Percentiles rank a stretch among this genome's conserved stretches.
phyloP scores from a whole-genome alignment of 1,140 invertebrate genomes.

The Drosophila equinoxialis region DNA sequence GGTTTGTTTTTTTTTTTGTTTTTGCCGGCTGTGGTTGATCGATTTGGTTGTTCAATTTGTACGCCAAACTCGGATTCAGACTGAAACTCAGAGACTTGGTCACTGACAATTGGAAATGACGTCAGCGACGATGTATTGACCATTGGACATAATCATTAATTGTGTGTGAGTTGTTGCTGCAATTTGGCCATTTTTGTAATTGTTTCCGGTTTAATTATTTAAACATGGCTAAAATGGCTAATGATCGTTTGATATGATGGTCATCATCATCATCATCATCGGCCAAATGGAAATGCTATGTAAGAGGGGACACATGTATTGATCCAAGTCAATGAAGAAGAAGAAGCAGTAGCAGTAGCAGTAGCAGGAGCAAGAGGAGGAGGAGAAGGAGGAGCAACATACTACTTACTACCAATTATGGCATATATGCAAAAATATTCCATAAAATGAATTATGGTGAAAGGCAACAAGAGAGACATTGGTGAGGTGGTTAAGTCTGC shows the following conservation, averaged over 20 bases:
- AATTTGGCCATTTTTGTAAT: slow-evolving; percentile 78
- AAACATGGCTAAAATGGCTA: slow-evolving; percentile 22
- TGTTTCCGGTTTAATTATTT: slow-evolving; percentile 56
- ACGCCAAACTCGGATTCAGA: not conserved
- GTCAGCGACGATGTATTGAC: slow-evolving; percentile 45
- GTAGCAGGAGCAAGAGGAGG: not conserved
- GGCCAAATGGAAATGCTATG: slow-evolving; percentile 1
- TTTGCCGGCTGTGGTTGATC: slow-evolving; percentile 38
- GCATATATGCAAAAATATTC: slow-evolving; percentile 7
- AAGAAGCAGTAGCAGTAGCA: too few species aligned
- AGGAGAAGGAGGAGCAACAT: not conserved
- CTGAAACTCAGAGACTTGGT: not conserved
- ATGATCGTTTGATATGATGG: slow-evolving; percentile 6
- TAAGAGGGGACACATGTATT: slow-evolving; percentile 22
- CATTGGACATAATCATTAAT: slow-evolving; percentile 54
- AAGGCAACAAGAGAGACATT: not conserved
- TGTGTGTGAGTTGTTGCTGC: slow-evolving; percentile 36
- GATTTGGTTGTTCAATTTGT: slow-evolving; percentile 33
- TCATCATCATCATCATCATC: not conserved
- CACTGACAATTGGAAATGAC: slow-evolving; percentile 48
- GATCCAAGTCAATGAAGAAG: not conserved
- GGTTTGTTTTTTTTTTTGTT: not conserved
- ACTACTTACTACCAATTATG: slow-evolving; percentile 26
- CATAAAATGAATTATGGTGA: slow-evolving; percentile 6
- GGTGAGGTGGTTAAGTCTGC: not conserved